Evolutionary conservation across 2,113 vertebrate species (phyloP).

Genomic region (Buteo buteo): DNA sequence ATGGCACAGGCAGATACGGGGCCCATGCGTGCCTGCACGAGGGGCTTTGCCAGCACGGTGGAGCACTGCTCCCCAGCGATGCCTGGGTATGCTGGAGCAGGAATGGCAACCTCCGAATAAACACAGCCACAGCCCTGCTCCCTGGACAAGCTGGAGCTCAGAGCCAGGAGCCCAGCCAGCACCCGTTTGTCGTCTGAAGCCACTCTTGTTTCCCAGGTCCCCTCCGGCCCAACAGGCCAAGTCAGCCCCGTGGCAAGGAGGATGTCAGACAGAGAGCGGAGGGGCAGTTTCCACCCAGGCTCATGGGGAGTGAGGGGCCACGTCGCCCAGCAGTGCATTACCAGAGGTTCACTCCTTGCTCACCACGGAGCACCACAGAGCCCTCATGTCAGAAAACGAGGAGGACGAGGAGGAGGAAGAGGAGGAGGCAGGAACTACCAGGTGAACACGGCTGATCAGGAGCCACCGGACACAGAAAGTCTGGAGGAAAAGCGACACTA

Average conservation of each 20-base stretch:
- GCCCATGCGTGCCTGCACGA: rapidly evolving
- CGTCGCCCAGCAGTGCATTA: rapidly evolving
- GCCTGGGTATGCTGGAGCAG: neutral
- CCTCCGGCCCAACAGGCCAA: neutral
- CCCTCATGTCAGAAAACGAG: neutral
- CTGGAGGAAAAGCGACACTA: rapidly evolving
- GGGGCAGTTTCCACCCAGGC: neutral
- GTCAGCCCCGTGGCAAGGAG: neutral
- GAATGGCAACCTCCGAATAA: neutral
- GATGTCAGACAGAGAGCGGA: neutral
- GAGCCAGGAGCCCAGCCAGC: neutral
- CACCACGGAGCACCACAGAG: neutral
- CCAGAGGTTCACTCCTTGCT: neutral
- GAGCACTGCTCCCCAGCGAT: rapidly evolving
- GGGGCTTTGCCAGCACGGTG: neutral
- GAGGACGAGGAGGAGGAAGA: neutral
- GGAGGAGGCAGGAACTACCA: neutral
- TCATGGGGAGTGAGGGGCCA: neutral
- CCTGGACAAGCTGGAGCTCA: neutral
- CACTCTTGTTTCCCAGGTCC: neutral
- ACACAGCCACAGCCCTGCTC: neutral
- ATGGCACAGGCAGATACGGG: rapidly evolving
- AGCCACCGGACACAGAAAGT: neutral
- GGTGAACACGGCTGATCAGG: neutral
- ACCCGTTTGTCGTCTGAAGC: neutral